Evolutionary conservation across 23 tunicate species (phyloP).

Genomic region (Corella eumyota): DNA sequence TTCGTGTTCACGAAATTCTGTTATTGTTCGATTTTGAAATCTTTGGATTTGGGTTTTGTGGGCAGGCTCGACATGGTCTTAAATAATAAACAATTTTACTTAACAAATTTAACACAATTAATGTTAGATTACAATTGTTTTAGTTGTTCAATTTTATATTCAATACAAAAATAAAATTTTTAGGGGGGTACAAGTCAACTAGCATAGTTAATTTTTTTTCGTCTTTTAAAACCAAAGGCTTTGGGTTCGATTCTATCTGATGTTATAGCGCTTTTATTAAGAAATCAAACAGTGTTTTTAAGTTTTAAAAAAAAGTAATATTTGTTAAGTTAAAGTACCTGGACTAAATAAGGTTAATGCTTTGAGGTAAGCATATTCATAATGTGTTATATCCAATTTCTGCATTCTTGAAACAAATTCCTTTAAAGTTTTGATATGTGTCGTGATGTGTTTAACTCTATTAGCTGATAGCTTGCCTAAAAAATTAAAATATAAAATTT

Average conservation of each 20-base stretch:
- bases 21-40: conserved; percentile 41
- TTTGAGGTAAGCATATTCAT: conserved; percentile 68
- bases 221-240: too few species aligned
- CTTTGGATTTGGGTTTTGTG: conserved; percentile 49
- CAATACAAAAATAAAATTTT: not conserved
- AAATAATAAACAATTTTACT: not conserved
- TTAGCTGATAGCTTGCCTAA: conserved; percentile 16
- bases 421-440: conserved; percentile 35
- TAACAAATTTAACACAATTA: not conserved
- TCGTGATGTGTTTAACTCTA: conserved; percentile 8
- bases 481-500: not conserved
- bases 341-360: conserved; percentile 64
- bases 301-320: not conserved
- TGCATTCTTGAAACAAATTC: conserved; percentile 42
- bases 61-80: conserved; percentile 45
- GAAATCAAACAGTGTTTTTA: too few species aligned
- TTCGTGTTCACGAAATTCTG: conserved; percentile 69
- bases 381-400: conserved; percentile 35
- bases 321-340: conserved; percentile 32
- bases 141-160: not conserved
- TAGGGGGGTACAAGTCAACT: too few species aligned
- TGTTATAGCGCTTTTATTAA: too few species aligned
- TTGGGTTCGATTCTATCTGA: too few species aligned
- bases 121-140: not conserved
- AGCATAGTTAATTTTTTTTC: too few species aligned